Evolutionary conservation across 2,113 vertebrate species (phyloP).

Genomic region (Xyrauchen texanus): DNA sequence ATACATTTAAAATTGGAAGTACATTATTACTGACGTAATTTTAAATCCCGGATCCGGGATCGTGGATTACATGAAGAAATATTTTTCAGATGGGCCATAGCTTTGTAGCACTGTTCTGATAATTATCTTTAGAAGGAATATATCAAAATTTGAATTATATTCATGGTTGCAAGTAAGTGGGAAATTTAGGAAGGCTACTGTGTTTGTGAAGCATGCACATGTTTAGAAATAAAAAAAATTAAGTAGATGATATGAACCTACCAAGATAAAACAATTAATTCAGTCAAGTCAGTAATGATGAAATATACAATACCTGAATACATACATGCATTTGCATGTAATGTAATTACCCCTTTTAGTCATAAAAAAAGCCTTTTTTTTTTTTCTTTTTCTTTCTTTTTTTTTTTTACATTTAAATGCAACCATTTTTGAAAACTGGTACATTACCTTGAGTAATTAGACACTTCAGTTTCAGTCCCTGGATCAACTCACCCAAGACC

Average conservation of each 20-base stretch:
- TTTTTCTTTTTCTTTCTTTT: neutral
- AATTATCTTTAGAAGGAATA: slow-evolving; percentile 1
- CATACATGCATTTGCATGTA: slow-evolving; percentile 48
- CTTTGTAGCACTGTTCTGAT: neutral
- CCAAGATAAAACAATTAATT: slow-evolving; percentile 47
- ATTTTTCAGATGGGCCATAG: slow-evolving; percentile 2
- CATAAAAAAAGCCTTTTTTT: neutral
- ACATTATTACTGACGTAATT: too few species aligned
- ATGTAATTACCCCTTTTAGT: slow-evolving; percentile 33
- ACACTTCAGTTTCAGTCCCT: slow-evolving; percentile 38
- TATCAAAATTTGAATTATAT: neutral
- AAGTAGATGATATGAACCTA: slow-evolving; percentile 45
- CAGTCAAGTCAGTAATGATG: slow-evolving; percentile 47
- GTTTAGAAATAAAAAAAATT: slow-evolving; percentile 23
- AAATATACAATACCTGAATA: slow-evolving; percentile 54
- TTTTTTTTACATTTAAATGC: neutral
- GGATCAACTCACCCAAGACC: slow-evolving; percentile 42
- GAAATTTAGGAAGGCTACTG: slow-evolving; percentile 6
- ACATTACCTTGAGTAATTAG: slow-evolving; percentile 44
- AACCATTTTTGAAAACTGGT: slow-evolving; percentile 25
- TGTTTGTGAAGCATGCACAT: slow-evolving; percentile 46
- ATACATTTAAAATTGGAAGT: too few species aligned
- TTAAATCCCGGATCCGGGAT: too few species aligned
- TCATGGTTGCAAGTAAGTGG: neutral
- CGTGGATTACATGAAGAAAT: too few species aligned